Evolutionary conservation across 2,797 vertebrate genomes (phyloP).

Genomic region (Heteromormyrus szaboi): DNA sequence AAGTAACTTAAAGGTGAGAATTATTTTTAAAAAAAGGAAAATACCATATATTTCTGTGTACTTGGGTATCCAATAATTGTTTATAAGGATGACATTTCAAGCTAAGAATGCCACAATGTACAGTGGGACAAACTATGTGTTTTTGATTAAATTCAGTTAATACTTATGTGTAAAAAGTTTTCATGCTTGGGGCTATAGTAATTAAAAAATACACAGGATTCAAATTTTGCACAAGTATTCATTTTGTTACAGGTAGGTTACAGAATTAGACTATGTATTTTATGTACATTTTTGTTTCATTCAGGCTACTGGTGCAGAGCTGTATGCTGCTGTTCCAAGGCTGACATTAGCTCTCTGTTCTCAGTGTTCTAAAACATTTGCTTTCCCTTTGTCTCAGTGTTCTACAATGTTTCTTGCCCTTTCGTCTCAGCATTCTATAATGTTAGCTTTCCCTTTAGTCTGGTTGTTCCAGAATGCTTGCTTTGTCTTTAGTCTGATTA

Average conservation of each 20-base stretch:
- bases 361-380: not conserved
- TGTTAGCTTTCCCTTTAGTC: not conserved
- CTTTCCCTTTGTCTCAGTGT: not conserved
- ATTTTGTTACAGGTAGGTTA: not conserved
- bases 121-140: not conserved
- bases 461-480: not conserved
- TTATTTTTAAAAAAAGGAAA: not conserved
- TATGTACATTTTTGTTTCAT: not conserved
- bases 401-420: not conserved
- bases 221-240: not conserved
- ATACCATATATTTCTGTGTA: not conserved
- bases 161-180: not conserved
- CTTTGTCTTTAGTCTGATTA: not conserved
- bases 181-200: slow-evolving; percentile 1
- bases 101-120: not conserved
- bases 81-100: not conserved
- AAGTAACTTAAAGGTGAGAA: slow-evolving; percentile 4
- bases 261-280: not conserved
- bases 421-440: not conserved
- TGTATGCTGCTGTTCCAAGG: not conserved
- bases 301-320: not conserved
- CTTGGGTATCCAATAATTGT: not conserved
- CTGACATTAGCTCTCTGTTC: not conserved
- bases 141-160: not conserved
- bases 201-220: not conserved